Percentiles rank a stretch among this genome's conserved stretches.
phyloP scores from a whole-genome alignment of 2,888 invertebrate species.

The Caenorhabditis angaria region DNA sequence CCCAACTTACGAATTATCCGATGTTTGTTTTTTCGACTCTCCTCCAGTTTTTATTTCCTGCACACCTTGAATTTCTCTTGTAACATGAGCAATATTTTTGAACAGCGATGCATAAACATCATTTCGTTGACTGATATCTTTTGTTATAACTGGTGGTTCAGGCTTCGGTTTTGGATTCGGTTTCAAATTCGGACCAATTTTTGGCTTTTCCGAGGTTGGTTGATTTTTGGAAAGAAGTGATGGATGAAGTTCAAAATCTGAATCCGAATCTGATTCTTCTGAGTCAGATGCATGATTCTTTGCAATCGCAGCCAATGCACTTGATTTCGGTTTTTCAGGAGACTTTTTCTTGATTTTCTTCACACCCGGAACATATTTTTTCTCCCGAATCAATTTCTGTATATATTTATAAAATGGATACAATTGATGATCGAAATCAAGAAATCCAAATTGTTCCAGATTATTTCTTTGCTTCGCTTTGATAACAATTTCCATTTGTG shows the following conservation, averaged over 20 bases:
- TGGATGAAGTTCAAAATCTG: conserved; percentile 59
- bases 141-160: conserved; percentile 2
- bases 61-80: conserved; percentile 24
- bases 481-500: conserved; percentile 97
- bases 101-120: conserved; percentile 66
- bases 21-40: not conserved
- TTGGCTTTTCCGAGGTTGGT: not conserved
- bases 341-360: conserved; percentile 11
- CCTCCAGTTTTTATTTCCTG: conserved; percentile 9
- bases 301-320: conserved; percentile 44
- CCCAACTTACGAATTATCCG: no score
- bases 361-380: conserved; percentile 71
- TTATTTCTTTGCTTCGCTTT: conserved; percentile 87
- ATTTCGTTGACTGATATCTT: conserved; percentile 45
- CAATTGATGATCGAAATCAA: conserved; percentile 85
- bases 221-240: conserved; percentile 36
- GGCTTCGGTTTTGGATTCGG: conserved; percentile 12
- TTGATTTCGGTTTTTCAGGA: conserved; percentile 14
- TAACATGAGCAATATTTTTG: conserved; percentile 56
- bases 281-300: conserved; percentile 39
- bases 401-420: conserved; percentile 87
- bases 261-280: conserved; percentile 48
- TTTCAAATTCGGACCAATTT: conserved; percentile 27
- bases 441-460: conserved; percentile 81
- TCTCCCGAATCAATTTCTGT: conserved; percentile 73